Conservation (phyloP, 1,140 invertebrate species). For the Agraylea sexmaculata region DNA sequence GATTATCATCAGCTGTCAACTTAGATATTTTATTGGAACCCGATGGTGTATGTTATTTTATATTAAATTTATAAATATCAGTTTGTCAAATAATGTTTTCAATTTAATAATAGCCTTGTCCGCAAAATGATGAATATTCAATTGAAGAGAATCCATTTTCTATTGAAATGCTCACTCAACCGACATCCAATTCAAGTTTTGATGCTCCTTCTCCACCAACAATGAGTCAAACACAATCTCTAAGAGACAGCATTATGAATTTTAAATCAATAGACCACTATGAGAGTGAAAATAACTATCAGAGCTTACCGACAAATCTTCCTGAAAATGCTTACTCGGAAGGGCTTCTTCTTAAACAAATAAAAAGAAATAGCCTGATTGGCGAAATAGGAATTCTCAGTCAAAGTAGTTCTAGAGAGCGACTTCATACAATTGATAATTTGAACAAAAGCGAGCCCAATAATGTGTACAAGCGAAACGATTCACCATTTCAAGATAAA, state of each 20-base stretch:
- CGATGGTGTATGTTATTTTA: constrained; percentile 48
- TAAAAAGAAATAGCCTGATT: too few species aligned
- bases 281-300: too few species aligned
- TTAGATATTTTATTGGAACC: constrained; percentile 66
- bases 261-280: constrained; percentile 2
- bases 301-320: too few species aligned
- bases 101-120: constrained; percentile 28
- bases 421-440: too few species aligned
- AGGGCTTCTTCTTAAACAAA: too few species aligned
- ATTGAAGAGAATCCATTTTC: constrained; percentile 38
- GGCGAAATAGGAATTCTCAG: too few species aligned
- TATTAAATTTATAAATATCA: constrained; percentile 1
- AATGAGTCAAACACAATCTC: constrained; percentile 11
- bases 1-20: constrained; percentile 30
- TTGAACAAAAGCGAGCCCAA: too few species aligned
- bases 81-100: constrained; percentile 25
- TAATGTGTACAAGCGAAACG: too few species aligned
- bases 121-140: constrained; percentile 37
- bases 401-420: too few species aligned
- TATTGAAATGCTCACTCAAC: constrained; percentile 17
- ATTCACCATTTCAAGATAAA: too few species aligned
- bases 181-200: constrained; percentile 25
- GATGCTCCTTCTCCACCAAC: constrained; percentile 33
- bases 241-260: constrained; percentile 8
- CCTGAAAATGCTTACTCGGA: too few species aligned